Evolutionary conservation across 2,113 vertebrate genomes (phyloP).

Genomic region (Odobenus rosmarus): DNA sequence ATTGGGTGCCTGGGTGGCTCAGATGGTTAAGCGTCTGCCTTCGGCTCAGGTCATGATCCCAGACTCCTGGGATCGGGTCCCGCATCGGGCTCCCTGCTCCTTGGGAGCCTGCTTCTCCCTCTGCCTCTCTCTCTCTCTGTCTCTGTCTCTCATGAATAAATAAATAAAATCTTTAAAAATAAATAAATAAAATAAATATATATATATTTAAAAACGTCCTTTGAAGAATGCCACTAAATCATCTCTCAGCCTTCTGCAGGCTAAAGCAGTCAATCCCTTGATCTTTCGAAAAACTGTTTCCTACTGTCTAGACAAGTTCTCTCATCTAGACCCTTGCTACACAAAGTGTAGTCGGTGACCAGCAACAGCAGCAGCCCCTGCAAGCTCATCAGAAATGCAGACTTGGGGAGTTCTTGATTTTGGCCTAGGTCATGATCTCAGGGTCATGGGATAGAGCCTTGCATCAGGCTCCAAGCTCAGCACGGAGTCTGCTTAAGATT

Average conservation of each 20-base stretch:
- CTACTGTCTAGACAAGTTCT: neutral
- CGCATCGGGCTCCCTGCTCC: too few species aligned
- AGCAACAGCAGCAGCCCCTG: neutral
- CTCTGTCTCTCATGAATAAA: too few species aligned
- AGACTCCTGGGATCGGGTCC: too few species aligned
- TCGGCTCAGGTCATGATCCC: too few species aligned
- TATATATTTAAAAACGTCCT: neutral
- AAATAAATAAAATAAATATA: too few species aligned
- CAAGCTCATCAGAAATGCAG: neutral
- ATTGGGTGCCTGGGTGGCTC: too few species aligned
- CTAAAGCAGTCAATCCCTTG: neutral
- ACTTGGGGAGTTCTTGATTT: neutral
- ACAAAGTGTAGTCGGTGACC: neutral
- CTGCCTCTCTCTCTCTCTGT: too few species aligned
- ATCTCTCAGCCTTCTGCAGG: neutral
- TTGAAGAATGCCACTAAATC: neutral
- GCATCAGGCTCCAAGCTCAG: neutral
- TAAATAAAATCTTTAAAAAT: too few species aligned
- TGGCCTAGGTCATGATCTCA: neutral
- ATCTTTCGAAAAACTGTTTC: neutral
- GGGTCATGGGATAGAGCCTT: neutral
- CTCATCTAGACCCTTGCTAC: neutral
- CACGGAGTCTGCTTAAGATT: neutral
- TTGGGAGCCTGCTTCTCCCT: too few species aligned
- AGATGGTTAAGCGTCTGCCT: too few species aligned